These are phyloP conservation scores for Erebia palarica DNA, from an alignment of 2,888 invertebrate species.

Conservation along the genomic window DNA sequence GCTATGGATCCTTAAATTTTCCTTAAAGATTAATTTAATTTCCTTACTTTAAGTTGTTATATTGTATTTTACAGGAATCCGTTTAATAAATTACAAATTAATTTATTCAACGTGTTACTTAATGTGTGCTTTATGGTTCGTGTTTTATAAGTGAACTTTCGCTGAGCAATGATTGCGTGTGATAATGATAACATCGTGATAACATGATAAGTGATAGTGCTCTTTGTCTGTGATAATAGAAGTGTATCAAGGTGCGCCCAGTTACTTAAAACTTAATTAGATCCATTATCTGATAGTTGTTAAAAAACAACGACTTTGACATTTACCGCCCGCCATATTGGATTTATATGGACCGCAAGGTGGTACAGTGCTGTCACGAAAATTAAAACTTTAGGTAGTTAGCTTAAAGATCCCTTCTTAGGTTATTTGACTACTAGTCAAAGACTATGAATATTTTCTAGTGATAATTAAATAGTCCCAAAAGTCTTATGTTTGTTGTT, in stretches of 20 bases:
- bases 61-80: constrained; percentile 2
- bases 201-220: constrained; percentile 53
- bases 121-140: constrained; percentile 6
- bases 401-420: no score
- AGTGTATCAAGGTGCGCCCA: constrained; percentile 31
- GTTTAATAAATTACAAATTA: background rate
- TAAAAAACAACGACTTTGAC: constrained; percentile 17
- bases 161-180: constrained; percentile 39
- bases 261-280: constrained; percentile 15
- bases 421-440: no score
- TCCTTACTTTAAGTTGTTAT: background rate
- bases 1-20: background rate
- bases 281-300: constrained; percentile 27
- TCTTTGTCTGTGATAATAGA: constrained; percentile 53
- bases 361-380: background rate
- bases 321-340: constrained; percentile 23
- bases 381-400: no score
- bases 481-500: no score
- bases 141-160: constrained; percentile 37
- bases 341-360: constrained; percentile 15
- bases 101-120: constrained; percentile 5
- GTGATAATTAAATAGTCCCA: no score
- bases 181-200: constrained; percentile 44
- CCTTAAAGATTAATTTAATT: background rate
- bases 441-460: no score